Base-by-base conservation (phyloP, 2,113 vertebrate species). In the Corydoras sp. region DNA sequence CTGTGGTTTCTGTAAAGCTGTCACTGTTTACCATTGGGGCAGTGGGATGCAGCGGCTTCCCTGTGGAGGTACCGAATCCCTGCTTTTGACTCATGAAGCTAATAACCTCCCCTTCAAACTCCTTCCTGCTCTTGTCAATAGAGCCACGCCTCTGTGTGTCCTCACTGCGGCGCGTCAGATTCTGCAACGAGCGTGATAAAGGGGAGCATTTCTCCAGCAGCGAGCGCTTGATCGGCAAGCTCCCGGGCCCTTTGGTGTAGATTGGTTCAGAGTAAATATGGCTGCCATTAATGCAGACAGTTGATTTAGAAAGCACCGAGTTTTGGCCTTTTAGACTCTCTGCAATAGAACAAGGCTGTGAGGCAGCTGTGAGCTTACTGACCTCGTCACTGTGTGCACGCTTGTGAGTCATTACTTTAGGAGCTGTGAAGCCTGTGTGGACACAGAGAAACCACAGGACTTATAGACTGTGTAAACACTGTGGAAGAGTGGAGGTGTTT, bases 261-360 rank as follows among this genome's bases (percentile, higher is more conserved):
- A 89, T 90, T 0, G 51, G 93, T 85, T 2, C 90, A 0, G 86
- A 85, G 76, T 99, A 98, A 30, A 98, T 81, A 3, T 99, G 97
- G 83, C 92, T 98, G 65, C 97, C 96, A 0, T 99, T 99, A 84
- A 99, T 94, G 69, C 97, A 99, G 43, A 99, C 84, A 0, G 95
- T 95, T 0, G 96, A 98, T 55, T 92, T 85, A 58, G 94, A 92
- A 72, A 81, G 80, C 0, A 89, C 75, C 2, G 91, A 91, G 0
- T 74, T 84, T 30, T 89, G 92, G 72, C 90, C 86, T 80, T 88
- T 90, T 1, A 91, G 85, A 70, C 84, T 90, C 70, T 88, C 92
- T 35, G 86, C 49, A 0, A 83, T 83, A 0, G 61, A 77, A 59
- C 78, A 81, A 3, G 89, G 51, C 53, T 88, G 87, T n/a, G 80